Base-by-base conservation (phyloP, 2,888 invertebrate genomes). In the Cryptocephalus primarius region DNA sequence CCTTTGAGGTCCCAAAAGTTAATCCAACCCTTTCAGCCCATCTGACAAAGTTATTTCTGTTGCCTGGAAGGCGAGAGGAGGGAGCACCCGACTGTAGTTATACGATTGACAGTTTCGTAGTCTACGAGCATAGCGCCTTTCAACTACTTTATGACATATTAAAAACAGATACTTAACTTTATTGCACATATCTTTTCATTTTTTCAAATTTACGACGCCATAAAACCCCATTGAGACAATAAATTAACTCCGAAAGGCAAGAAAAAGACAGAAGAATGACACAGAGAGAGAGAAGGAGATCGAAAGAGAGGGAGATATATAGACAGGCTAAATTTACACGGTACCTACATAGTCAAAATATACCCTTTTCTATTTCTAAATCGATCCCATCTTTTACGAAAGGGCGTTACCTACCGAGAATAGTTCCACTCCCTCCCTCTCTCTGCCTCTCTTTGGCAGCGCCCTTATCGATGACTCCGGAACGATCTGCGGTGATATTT, bases 401-500 rank as follows among this genome's bases (percentile, higher is more conserved):
- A 36, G 36, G 12, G 36, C 12, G 36, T 36, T 36, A 12, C 36
- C 36, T n/a, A 11, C 36, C 11, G n/a, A 51, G 54, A 57, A 57
- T 51, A 49, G 50, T 53, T 52, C 46, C 54, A 44, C 48, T 40
- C 42, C 47, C 52, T 57, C 57, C 54, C 53, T 54, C 54, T 52
- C n/a, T 4, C 53, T 54, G 52, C 51, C n/a, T 4, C 36, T 36
- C 12, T 36, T 36, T 4, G 12, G 11, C 12, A 11, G n/a, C 36
- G 52, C 50, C 44, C 50, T 54, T 55, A 58, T 58, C 53, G 56
- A 56, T 53, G 54, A 56, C 58, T 56, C 52, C 48, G 46, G 50
- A 54, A 50, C 54, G 54, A 56, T 55, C 58, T 59, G 49, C 51
- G 52, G 51, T 52, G 60, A 57, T 60, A 62, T 62, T 61, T 59